Evolutionary conservation across 2,113 vertebrate species (phyloP), one percentile per base, ranked within the genome.

Genomic region (Progne subis): DNA sequence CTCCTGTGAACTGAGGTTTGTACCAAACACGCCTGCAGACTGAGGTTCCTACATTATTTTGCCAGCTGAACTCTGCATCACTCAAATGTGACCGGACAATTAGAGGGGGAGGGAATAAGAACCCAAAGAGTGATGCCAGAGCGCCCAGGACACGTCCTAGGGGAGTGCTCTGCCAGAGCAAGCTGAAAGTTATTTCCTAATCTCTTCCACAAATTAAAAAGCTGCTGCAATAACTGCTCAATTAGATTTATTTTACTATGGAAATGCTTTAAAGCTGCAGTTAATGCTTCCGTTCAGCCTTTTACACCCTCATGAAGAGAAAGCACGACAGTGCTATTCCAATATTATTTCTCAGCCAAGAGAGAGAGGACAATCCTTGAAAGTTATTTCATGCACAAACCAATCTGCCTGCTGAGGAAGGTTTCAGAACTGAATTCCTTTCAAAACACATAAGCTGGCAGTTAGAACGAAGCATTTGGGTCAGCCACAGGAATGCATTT

Each of bases 191-290:
- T 95, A 95, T 97, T 97, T 97, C 95, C 96, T 96, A 96, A 97
- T 96, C 90, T 96, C 93, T 94, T 95, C 95, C 81, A 96, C 93
- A 97, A 97, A 96, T 96, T 96, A 96, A 96, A 96, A 97, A 92
- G 93, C 94, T 95, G 91, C 94, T 95, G 97, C 96, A 95, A 91
- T 97, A 96, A 96, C 96, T 86, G 95, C 82, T 94, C 95, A 96
- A 97, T 96, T 97, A 96, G 93, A 96, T 94, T 96, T 97, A 96
- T 95, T 96, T 97, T 94, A 95, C 92, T 90, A 93, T 90, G 95
- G 95, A 96, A 97, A 96, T 93, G 92, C 94, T 94, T 95, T 93
- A 92, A 92, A 91, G 87, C 79, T 93, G 83, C 88, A 92, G 94
- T 84, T 93, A 88, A 93, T 94, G 94, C 90, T 91, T 96, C 97